Evolutionary conservation across 2,797 vertebrate genomes (phyloP).

Genomic region (Gastrophryne carolinensis): DNA sequence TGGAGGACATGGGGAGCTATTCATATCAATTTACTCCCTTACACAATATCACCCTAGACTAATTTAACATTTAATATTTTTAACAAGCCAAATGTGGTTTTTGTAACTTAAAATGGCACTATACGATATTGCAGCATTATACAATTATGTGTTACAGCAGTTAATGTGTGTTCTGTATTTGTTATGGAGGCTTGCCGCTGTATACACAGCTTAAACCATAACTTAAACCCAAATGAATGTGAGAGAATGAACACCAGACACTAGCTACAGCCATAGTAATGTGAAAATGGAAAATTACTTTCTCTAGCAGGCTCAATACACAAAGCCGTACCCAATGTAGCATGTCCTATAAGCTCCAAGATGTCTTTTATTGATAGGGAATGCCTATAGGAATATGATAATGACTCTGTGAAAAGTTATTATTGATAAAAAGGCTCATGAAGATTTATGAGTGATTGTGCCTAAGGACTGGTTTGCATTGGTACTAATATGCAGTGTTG

Average conservation of each 20-base stretch:
- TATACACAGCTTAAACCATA: not conserved
- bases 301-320: not conserved
- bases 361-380: constrained; percentile 19
- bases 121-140: too few species aligned
- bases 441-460: not conserved
- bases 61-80: too few species aligned
- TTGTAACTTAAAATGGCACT: too few species aligned
- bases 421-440: constrained; percentile 35
- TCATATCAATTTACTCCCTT: too few species aligned
- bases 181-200: not conserved
- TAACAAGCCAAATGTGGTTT: too few species aligned
- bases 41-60: too few species aligned
- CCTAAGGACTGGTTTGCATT: not conserved
- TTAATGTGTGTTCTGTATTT: not conserved
- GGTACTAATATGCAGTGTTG: not conserved
- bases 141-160: not conserved
- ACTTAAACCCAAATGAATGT: not conserved
- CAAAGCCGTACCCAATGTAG: constrained; percentile 9
- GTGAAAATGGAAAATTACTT: not conserved
- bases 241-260: not conserved
- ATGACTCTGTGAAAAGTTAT: not conserved
- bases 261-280: not conserved
- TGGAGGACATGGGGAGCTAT: too few species aligned
- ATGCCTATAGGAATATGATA: constrained; percentile 11
- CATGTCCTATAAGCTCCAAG: constrained; percentile 8